Evolutionary conservation across 23 tunicate species (phyloP).

Genomic region (Botrylloides violaceus): DNA sequence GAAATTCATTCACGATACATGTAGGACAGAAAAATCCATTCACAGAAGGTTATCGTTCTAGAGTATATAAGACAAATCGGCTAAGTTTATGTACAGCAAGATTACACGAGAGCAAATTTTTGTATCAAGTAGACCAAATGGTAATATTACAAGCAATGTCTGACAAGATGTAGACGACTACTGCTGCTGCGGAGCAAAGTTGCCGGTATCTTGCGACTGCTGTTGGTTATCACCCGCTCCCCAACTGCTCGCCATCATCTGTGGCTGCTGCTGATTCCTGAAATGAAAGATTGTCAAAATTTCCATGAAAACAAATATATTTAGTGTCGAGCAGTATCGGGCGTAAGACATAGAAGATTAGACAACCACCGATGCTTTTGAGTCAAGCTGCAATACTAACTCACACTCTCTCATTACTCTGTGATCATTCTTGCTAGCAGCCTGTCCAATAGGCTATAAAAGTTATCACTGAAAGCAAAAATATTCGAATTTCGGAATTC

Average conservation of each 20-base stretch:
- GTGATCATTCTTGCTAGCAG: no score
- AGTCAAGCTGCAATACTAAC: no score
- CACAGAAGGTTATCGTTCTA: background rate
- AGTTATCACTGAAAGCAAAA: no score
- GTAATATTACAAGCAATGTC: no score
- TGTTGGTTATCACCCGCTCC: constrained; percentile 16
- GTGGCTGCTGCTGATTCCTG: constrained; percentile 29
- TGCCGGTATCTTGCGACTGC: constrained; percentile 20
- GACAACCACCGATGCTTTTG: no score
- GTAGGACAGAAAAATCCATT: background rate
- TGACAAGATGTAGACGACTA: no score
- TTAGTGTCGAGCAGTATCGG: no score
- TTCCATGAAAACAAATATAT: background rate
- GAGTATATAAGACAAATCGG: background rate
- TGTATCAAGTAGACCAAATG: no score
- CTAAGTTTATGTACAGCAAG: background rate
- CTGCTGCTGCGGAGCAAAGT: constrained; percentile 17
- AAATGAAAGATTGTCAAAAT: background rate
- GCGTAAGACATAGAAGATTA: no score
- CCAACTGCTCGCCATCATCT: constrained; percentile 27
- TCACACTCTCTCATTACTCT: no score
- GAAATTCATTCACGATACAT: background rate
- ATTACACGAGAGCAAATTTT: background rate
- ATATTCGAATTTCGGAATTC: no score
- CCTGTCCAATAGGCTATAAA: no score